A percentile compares a stretch with the other conserved stretches of the same genome.
These are phyloP conservation scores for Planiliza haematocheilus DNA, from an alignment of 2,113 vertebrate genomes.

Conservation along the genomic window DNA sequence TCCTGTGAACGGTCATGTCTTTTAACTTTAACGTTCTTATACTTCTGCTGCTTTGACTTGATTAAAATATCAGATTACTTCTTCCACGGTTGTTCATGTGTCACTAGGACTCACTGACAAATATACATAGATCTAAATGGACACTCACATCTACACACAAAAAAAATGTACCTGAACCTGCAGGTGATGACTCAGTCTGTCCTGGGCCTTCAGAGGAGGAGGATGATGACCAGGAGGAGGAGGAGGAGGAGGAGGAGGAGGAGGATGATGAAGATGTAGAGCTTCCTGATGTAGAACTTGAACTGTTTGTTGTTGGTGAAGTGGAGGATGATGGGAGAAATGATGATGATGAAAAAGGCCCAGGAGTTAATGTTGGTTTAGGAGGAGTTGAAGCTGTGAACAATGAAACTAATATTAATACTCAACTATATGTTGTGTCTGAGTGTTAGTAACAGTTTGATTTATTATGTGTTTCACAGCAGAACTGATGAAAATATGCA, in stretches of 20 bases:
- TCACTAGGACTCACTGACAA: neutral
- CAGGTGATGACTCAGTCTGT: fast-evolving
- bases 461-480: neutral
- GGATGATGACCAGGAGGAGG: neutral
- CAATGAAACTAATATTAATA: neutral
- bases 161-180: neutral
- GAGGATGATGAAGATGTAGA: too few relatives aligned
- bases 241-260: neutral
- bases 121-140: neutral
- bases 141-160: neutral
- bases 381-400: neutral
- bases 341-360: neutral
- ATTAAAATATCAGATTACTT: neutral
- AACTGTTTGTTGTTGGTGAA: neutral
- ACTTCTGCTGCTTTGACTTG: neutral
- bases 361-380: neutral
- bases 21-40: too few relatives aligned
- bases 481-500: neutral
- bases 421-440: neutral
- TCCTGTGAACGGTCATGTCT: too few relatives aligned
- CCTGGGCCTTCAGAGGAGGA: neutral
- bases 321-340: neutral
- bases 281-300: neutral
- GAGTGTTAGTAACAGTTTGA: fast-evolving
- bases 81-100: neutral